phyloP scores from a whole-genome alignment of 2,888 invertebrate species.

The Cremastobaeus sp. region DNA sequence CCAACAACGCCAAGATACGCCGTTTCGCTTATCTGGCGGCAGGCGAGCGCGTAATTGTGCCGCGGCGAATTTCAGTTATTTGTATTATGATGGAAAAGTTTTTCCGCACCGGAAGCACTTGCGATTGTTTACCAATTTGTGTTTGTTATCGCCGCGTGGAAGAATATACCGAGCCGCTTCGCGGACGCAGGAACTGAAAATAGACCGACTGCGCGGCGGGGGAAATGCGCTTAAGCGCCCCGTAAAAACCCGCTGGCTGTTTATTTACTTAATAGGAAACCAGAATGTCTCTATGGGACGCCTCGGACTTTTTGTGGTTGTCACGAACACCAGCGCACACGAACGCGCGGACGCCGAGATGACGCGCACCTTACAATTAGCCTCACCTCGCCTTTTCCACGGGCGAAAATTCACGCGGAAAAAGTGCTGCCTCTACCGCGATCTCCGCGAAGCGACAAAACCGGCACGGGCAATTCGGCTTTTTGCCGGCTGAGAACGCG shows the following conservation, averaged over 20 bases:
- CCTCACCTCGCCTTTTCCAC: conserved; percentile 50
- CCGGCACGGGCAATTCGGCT: conserved; percentile 15
- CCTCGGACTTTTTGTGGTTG: conserved; percentile 7
- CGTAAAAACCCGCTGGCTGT: conserved; percentile 13
- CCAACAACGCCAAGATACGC: conserved; percentile 19
- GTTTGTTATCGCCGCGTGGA: no score
- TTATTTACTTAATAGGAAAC: conserved; percentile 48
- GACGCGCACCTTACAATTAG: conserved; percentile 56
- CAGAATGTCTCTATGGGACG: conserved; percentile 50
- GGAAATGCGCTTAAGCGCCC: conserved; percentile 7
- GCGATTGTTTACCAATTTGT: no score
- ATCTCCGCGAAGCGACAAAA: conserved; percentile 26
- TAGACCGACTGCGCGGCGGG: neutral
- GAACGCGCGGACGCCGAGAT: conserved; percentile 38
- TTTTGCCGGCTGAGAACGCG: no score
- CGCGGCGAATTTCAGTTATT: conserved; percentile 6
- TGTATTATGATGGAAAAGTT: conserved; percentile 15
- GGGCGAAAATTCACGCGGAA: conserved; percentile 45
- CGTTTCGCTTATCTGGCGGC: conserved; percentile 20
- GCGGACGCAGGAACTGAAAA: no score
- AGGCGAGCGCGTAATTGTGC: conserved; percentile 25
- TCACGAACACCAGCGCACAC: conserved; percentile 16
- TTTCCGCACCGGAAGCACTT: no score
- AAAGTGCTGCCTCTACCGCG: conserved; percentile 46
- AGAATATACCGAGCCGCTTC: no score